Evolutionary conservation across 2,888 invertebrate species (phyloP), one percentile per base, ranked within the genome.

Genomic region (Galerucella nymphaeae): DNA sequence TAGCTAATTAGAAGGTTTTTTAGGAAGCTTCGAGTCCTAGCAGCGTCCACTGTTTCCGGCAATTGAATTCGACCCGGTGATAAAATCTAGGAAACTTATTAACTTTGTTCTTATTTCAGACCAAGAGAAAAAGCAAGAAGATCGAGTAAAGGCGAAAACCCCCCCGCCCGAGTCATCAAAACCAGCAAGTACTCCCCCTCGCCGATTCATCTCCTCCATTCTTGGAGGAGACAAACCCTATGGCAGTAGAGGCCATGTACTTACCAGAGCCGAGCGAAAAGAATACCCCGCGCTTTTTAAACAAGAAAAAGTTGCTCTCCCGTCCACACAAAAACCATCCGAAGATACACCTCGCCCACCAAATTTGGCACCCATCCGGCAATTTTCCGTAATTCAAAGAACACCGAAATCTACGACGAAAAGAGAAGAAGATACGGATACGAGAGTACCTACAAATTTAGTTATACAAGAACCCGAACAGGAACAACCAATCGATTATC

Each of bases 401-500:
- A 72, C 91, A 90, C 75, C 92, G 89, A 79, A 92, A 90, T 73
- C 92, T 91, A 16, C 91, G 91, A 79, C 80, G 72, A 80, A 84
- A 80, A 76, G 79, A 78, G 82, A 85, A 79, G 84, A 82, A 78
- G 87, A 82, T 78, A 84, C 82, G 79, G 83, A 83, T 30, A 81
- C 80, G 57, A 75, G 82, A 66, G 73, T 84, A 23, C 80, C 82
- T n/a, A 70, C 80, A 16, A 76, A 73, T 23, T 59, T 76, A 42
- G 73, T 77, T 13, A 75, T 81, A 30, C 83, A 83, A 69, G 83
- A 84, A 77, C 82, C 83, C 61, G 82, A 82, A 82, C 81, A 86
- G 81, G 95, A 96, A 75, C 95, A 95, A 81, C 96, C 96, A 0
- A 96, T 96, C 75, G 95, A 96, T 84, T 96, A 96, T 84, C 95